Evolutionary conservation across 2,888 invertebrate species (phyloP).

Genomic region (Chymomyza procnemis): DNA sequence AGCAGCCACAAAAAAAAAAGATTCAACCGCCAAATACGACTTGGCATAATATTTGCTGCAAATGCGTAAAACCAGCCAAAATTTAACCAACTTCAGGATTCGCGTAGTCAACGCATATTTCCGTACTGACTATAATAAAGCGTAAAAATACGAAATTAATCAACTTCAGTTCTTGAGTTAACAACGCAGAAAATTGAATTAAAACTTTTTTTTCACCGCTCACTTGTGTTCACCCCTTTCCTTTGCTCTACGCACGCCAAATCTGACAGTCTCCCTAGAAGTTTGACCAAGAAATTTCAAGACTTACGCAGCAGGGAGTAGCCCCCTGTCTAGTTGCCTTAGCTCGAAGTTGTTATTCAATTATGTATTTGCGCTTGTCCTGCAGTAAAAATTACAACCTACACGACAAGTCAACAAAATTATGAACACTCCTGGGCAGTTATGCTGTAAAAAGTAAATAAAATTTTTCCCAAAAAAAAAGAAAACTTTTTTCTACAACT

Average conservation of each 20-base stretch:
- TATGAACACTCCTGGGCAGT: conserved; percentile 72
- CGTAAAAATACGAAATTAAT: conserved; percentile 72
- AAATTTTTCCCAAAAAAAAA: conserved; percentile 36
- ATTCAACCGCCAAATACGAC: conserved; percentile 28
- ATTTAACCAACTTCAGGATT: conserved; percentile 11
- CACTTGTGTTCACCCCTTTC: conserved; percentile 49
- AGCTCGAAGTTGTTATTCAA: conserved; percentile 60
- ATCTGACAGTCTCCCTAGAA: not conserved
- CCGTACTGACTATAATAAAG: conserved; percentile 57
- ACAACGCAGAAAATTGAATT: conserved; percentile 73
- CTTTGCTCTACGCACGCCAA: not conserved
- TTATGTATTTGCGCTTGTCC: conserved; percentile 75
- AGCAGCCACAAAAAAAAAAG: not conserved
- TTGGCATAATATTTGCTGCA: conserved; percentile 33
- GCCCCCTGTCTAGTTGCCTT: not conserved
- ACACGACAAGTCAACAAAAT: conserved; percentile 76
- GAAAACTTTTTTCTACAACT: conserved; percentile 49
- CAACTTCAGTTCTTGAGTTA: conserved; percentile 68
- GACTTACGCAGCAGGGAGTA: not conserved
- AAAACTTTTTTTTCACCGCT: conserved; percentile 57
- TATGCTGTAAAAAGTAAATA: conserved; percentile 59
- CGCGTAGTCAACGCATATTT: not conserved
- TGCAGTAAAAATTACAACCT: conserved; percentile 75
- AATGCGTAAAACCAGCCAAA: conserved; percentile 32
- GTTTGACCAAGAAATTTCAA: conserved; percentile 22